Evolutionary conservation across 2,113 vertebrate genomes (phyloP), one percentile per base, ranked within the genome.

Genomic region (Trichechus manatus): DNA sequence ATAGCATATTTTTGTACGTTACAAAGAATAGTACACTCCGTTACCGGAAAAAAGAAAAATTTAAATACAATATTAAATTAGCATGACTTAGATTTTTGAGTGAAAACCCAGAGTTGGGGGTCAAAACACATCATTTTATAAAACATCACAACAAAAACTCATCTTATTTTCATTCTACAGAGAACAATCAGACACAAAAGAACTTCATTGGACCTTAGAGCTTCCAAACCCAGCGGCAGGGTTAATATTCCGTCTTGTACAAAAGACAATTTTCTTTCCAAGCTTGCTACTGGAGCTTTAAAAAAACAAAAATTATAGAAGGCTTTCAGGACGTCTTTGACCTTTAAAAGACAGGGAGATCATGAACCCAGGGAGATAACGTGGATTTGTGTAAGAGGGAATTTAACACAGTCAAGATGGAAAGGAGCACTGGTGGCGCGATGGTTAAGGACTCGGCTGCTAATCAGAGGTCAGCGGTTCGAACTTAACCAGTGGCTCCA

Each of bases 111-210:
- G 79, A 50, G 81, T 39, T 94, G n/a, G 42, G 36, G 29, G 19
- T 47, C 47, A 78, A 85, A 94, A 95, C 8, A n/a, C 1, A 53
- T 19, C 2, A 36, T 86, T 89, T 92, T 88, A 81, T 64, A 68
- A 95, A 83, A 74, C 50, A 95, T 25, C 42, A 56, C 82, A 90
- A 70, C 19, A 90, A 78, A 96, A 23, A n/a, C 3, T 77, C 61
- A 81, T 44, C 80, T 93, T 59, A 22, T 87, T 81, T 88, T 80
- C 47, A 95, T 75, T 53, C 75, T 75, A 36, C 39, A 89, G 50
- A 56, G 89, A 87, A 59, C 29, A 3, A 70, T 87, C 68, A 68
- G 72, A 79, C 39, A 39, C 84, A 86, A 66, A 93, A 83, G 39
- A 56, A 27, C 36, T 72, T 77, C 33, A 7, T 53, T 70, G 91